A percentile compares a stretch with the other conserved stretches of the same genome.
Evolutionary conservation across 1,140 invertebrate species (phyloP).

Genomic region (Drosophila pectinifera): DNA sequence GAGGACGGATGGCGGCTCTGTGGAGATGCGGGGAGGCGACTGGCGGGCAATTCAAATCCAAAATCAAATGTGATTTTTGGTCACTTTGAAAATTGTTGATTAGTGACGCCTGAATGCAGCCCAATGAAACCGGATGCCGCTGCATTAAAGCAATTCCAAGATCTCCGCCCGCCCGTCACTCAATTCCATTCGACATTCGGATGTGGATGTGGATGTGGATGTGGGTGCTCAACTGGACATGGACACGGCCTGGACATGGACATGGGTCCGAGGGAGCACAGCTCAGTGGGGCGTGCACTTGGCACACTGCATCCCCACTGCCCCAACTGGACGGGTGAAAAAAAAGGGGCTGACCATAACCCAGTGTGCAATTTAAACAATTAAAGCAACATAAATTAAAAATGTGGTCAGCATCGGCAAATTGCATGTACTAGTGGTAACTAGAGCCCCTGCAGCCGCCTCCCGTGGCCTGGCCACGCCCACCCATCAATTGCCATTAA

Average conservation of each 20-base stretch:
- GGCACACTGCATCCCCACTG: slow-evolving; percentile 34
- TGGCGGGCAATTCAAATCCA: slow-evolving; percentile 34
- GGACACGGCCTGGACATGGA: slow-evolving; percentile 47
- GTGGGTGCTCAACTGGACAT: slow-evolving; percentile 34
- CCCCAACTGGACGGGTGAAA: slow-evolving; percentile 39
- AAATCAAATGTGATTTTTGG: slow-evolving; percentile 81
- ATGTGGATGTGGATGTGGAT: slow-evolving; percentile 3
- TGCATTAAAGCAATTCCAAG: slow-evolving; percentile 63
- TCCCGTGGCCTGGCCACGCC: slow-evolving; percentile 28
- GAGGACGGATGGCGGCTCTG: slow-evolving; percentile 1
- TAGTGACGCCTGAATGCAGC: slow-evolving; percentile 73
- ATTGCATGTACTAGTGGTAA: slow-evolving; percentile 58
- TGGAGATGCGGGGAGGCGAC: background rate
- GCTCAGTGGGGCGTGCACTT: slow-evolving; percentile 33
- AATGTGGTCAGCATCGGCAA: slow-evolving; percentile 76
- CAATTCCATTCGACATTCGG: slow-evolving; percentile 17
- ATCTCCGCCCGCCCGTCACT: slow-evolving; percentile 38
- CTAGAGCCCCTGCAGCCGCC: slow-evolving; percentile 32
- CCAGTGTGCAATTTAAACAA: slow-evolving; percentile 70
- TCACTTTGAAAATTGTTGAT: slow-evolving; percentile 83
- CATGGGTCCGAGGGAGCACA: slow-evolving; percentile 21
- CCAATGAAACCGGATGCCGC: slow-evolving; percentile 48
- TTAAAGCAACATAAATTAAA: slow-evolving; percentile 80
- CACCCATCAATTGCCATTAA: slow-evolving; percentile 71
- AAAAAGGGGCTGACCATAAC: slow-evolving; percentile 49